Base-by-base conservation (phyloP, 2,888 invertebrate genomes). In the Metacarcinus magister region DNA sequence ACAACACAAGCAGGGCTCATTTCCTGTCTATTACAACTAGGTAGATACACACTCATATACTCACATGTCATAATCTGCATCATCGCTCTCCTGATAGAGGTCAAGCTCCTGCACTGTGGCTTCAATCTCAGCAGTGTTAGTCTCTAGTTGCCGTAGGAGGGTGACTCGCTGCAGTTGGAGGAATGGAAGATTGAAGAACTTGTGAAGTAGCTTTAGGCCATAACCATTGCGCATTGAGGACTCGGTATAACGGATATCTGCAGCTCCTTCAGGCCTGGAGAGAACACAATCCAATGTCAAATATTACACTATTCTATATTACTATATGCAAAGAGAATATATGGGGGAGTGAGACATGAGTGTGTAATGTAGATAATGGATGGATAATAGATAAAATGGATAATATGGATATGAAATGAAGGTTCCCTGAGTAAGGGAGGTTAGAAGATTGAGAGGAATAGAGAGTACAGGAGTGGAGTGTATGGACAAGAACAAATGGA, bases 161-260 rank as follows among this genome's bases (percentile, higher is more conserved):
- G 99, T 99, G 97, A 98, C 98, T 97, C 98, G 98, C 98, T 99
- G 99, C 54, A 99, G 98, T 97, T 99, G 98, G 94, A 99, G 98
- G 97, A 99, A 99, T 95, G 99, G 99, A 96, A 99, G 98, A 97
- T 99, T 99, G 97, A 99, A 98, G 98, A 99, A 99, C 98, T 99
- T 99, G 98, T 99, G 99, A 94, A 99, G 98, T 97, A 99, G 98
- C 97, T 99, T 98, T 95, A 99, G 98, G 4, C 99, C 99, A 98
- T 99, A 99, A 0, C 99, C 99, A 98, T 99, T 99, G 97, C 99
- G 98, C 99, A 99, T 99, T 2, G 99, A 99, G 0, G 99, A 98
- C 97, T 99, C 99, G 0, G 99, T 98, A 97, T 99, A 99, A 54
- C 99, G 98, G 39, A 99, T 98, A 97, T 98, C 98, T 0, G 98